Percentiles rank a stretch among this genome's conserved stretches.
Evolutionary conservation across 2,113 vertebrate genomes (phyloP).

Genomic region (Coryphaenoides rupestris): DNA sequence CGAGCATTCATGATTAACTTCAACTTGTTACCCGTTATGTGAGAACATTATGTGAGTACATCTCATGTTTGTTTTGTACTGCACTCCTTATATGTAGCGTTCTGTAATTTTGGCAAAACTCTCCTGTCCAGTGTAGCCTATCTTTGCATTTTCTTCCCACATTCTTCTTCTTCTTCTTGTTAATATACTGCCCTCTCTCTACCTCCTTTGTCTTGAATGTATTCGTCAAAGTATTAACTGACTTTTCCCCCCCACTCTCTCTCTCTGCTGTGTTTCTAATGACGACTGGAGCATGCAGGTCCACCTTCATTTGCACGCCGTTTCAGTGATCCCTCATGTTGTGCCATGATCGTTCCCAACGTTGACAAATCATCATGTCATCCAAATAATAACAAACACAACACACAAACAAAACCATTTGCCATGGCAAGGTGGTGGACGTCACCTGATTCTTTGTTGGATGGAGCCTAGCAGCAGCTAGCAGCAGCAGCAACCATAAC

Average conservation of each 20-base stretch:
- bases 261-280: conserved; percentile 5
- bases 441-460: not conserved
- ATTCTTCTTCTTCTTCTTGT: no score
- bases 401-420: no score
- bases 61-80: not conserved
- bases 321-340: not conserved
- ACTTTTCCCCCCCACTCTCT: not conserved
- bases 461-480: no score
- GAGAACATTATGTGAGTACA: conserved; percentile 16
- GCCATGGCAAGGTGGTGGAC: not conserved
- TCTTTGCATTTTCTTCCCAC: not conserved
- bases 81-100: not conserved
- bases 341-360: not conserved
- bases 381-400: not conserved
- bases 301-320: not conserved
- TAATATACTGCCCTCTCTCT: not conserved
- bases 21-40: not conserved
- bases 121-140: not conserved
- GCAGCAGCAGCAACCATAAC: not conserved
- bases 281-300: not conserved
- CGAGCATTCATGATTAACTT: no score
- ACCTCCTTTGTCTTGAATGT: not conserved
- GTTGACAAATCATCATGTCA: not conserved
- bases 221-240: not conserved
- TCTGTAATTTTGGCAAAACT: conserved; percentile 3